Percentiles rank a stretch among this genome's conserved stretches.
phyloP scores from a whole-genome alignment of 2,797 vertebrate genomes.

The Crenichthys baileyi region DNA sequence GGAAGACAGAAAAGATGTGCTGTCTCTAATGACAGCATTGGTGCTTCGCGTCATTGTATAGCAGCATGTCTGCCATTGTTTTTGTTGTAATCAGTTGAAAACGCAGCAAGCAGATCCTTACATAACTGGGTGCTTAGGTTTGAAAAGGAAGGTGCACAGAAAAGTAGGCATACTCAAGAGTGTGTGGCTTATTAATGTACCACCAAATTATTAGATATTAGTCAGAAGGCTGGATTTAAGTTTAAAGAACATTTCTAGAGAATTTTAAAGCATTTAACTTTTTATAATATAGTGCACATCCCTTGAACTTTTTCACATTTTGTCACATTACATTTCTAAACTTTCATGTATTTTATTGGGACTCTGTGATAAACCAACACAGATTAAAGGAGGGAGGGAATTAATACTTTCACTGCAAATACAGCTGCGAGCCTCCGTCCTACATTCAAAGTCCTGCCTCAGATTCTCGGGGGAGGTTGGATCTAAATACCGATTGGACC shows the following conservation, averaged over 20 bases:
- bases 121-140: constrained; percentile 53
- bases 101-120: constrained; percentile 21
- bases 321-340: not conserved
- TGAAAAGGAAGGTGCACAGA: constrained; percentile 10
- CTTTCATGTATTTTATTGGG: not conserved
- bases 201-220: not conserved
- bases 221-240: not conserved
- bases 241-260: not conserved
- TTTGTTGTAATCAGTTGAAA: constrained; percentile 26
- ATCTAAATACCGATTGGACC: no score
- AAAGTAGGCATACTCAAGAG: not conserved
- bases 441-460: no score
- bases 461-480: no score
- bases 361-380: not conserved
- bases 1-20: constrained; percentile 16
- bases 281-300: not conserved
- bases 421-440: not conserved
- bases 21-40: constrained; percentile 21
- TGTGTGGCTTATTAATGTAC: no score
- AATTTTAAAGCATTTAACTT: not conserved
- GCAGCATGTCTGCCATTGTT: constrained; percentile 23
- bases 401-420: no score
- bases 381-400: not conserved
- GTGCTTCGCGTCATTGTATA: not conserved
- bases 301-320: not conserved